A percentile compares a stretch with the other conserved stretches of the same genome.
phyloP scores from a whole-genome alignment of 2,888 invertebrate genomes.

The Sepiola atlantica region DNA sequence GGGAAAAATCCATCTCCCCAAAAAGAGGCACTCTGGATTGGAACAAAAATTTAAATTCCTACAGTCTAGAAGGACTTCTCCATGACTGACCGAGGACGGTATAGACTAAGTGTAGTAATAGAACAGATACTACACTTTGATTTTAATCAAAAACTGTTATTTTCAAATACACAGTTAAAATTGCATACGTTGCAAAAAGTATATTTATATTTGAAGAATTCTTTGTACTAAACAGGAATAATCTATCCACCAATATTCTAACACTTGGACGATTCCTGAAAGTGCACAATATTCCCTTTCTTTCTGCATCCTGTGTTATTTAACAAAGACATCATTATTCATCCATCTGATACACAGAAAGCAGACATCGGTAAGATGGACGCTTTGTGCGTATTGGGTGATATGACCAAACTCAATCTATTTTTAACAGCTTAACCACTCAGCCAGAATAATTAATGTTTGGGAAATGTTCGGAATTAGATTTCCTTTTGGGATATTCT shows the following conservation, averaged over 20 bases:
- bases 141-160: too few relatives aligned
- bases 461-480: conserved; percentile 14
- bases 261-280: background rate
- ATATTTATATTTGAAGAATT: background rate
- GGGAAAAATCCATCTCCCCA: too few relatives aligned
- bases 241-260: background rate
- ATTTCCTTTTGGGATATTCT: background rate
- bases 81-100: too few relatives aligned
- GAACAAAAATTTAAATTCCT: too few relatives aligned
- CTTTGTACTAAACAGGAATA: background rate
- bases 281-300: background rate
- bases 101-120: too few relatives aligned
- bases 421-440: background rate
- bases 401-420: background rate
- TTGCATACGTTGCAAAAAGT: background rate
- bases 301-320: background rate
- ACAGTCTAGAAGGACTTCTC: too few relatives aligned
- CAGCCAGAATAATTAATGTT: conserved; percentile 12
- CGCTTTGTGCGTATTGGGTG: background rate
- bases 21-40: too few relatives aligned
- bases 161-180: background rate
- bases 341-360: background rate
- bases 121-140: too few relatives aligned
- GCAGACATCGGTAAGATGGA: background rate
- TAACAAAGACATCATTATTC: background rate